These are phyloP conservation scores for Craseonycteris thonglongyai DNA, from an alignment of 2,113 vertebrate genomes.

Conservation along the genomic window DNA sequence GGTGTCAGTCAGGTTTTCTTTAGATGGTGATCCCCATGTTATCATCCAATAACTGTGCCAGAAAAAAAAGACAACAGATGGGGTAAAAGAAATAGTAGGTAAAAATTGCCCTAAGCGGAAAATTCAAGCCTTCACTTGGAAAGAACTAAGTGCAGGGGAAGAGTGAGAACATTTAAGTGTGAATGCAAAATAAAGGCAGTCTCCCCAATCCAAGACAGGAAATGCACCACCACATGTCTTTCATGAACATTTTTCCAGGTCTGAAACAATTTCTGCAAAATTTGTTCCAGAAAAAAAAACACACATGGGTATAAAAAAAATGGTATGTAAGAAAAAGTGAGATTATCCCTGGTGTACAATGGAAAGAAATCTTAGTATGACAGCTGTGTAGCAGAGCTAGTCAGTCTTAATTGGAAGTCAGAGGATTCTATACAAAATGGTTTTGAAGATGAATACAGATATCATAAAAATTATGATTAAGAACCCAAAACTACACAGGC, in stretches of 20 bases:
- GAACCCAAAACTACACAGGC: neutral
- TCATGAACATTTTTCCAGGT: neutral
- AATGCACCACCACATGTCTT: neutral
- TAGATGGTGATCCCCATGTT: neutral
- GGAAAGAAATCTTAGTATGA: neutral
- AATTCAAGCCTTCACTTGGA: neutral
- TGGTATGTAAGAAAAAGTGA: neutral
- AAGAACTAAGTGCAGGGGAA: neutral
- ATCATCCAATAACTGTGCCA: neutral
- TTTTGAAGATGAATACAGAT: neutral
- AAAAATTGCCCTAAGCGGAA: neutral
- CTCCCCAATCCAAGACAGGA: neutral
- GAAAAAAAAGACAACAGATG: neutral
- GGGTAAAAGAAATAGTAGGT: neutral
- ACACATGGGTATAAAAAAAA: neutral
- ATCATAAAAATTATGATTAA: neutral
- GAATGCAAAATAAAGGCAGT: neutral
- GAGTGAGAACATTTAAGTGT: neutral
- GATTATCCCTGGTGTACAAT: neutral
- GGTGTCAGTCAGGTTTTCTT: neutral
- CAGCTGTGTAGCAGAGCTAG: neutral
- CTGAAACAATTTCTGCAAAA: slow-evolving; percentile 22
- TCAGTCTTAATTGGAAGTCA: neutral
- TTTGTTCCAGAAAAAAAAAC: slow-evolving; percentile 14
- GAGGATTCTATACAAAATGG: neutral